phyloP scores from a whole-genome alignment of 2,888 invertebrate species.

The Aricia artaxerxes region DNA sequence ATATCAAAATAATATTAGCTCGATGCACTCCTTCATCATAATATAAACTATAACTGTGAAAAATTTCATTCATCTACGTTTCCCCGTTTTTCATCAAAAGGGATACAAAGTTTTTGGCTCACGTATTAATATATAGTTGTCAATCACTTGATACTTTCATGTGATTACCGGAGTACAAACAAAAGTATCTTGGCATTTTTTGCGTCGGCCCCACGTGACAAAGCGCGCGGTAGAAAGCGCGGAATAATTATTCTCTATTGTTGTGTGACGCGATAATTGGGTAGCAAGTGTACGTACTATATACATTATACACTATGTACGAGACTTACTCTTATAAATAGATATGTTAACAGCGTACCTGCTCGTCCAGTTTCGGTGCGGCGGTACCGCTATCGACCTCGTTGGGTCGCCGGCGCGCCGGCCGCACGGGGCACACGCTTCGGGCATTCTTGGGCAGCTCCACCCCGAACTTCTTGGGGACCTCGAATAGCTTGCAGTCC shows the following conservation, averaged over 20 bases:
- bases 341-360: constrained; percentile 77
- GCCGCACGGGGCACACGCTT: constrained; percentile 72
- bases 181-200: constrained; percentile 21
- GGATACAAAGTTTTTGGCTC: too few species aligned
- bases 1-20: too few species aligned
- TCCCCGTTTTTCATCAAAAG: too few species aligned
- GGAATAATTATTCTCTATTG: constrained; percentile 27
- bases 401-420: constrained; percentile 71
- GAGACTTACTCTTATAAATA: constrained; percentile 71
- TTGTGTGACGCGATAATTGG: constrained; percentile 30
- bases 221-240: constrained; percentile 23
- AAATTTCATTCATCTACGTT: too few species aligned
- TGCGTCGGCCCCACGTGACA: constrained; percentile 19
- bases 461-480: constrained; percentile 68
- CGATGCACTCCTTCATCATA: too few species aligned
- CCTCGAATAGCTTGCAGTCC: constrained; percentile 65
- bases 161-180: neutral
- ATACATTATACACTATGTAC: constrained; percentile 14
- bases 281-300: constrained; percentile 41
- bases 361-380: constrained; percentile 78
- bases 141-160: constrained; percentile 18
- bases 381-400: constrained; percentile 80
- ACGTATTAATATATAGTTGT: neutral
- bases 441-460: constrained; percentile 65
- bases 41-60: too few species aligned